Evolutionary conservation across 2,888 invertebrate species (phyloP).

Genomic region (Glyphotaelius pellucidus): DNA sequence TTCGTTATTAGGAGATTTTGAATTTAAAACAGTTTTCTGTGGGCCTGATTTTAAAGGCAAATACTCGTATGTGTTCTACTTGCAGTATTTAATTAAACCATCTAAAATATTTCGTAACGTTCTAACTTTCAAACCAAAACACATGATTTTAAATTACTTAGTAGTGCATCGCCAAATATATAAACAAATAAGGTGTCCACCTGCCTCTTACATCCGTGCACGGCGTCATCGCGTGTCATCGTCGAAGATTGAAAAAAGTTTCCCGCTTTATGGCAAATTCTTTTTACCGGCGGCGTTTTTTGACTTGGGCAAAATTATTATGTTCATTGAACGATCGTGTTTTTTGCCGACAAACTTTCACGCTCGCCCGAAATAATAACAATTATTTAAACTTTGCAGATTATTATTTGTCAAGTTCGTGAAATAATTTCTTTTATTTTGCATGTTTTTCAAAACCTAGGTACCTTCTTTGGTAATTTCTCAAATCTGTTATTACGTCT

Average conservation of each 20-base stretch:
- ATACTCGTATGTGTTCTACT: no score
- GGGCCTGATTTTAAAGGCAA: no score
- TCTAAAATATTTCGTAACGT: no score
- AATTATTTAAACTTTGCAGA: conserved; percentile 2
- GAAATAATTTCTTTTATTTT: not conserved
- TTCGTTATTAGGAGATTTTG: no score
- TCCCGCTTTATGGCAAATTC: not conserved
- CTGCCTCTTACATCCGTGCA: not conserved
- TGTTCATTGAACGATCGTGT: not conserved
- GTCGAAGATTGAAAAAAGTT: conserved; percentile 53
- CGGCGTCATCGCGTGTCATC: conserved; percentile 34
- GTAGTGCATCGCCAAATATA: no score
- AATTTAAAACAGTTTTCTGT: no score
- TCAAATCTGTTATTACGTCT: not conserved
- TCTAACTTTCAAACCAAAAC: no score
- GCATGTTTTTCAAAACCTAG: not conserved
- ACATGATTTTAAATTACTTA: no score
- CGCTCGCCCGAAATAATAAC: not conserved
- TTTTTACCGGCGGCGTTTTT: conserved; percentile 19
- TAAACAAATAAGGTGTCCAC: not conserved
- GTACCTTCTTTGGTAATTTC: not conserved
- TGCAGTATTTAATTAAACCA: no score
- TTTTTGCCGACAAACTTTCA: not conserved
- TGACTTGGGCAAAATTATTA: not conserved
- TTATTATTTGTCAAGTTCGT: not conserved